Percentiles rank a stretch among this genome's conserved stretches.
phyloP scores from a whole-genome alignment of 1,140 invertebrate species.

The Paraescarpia echinospica region DNA sequence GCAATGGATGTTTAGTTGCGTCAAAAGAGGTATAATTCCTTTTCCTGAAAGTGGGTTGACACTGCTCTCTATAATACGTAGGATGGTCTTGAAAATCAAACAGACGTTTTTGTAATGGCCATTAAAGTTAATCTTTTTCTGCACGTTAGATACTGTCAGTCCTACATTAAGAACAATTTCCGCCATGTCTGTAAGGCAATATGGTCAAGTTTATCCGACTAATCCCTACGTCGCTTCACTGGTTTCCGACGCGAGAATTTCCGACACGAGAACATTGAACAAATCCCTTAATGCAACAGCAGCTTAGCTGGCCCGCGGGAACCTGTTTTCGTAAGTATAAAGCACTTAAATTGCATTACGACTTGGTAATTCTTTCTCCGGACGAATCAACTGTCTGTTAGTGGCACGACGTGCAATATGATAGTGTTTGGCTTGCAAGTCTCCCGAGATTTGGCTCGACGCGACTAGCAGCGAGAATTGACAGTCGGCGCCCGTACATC shows the following conservation, averaged over 20 bases:
- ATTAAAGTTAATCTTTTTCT: neutral
- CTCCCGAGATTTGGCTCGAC: neutral
- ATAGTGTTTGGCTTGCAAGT: neutral
- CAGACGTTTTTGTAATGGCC: neutral
- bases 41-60: neutral
- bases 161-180: neutral
- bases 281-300: neutral
- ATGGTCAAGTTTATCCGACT: neutral
- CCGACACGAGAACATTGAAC: neutral
- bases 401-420: neutral
- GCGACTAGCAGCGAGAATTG: neutral
- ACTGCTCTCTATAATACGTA: neutral
- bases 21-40: neutral
- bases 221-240: neutral
- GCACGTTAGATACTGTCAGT: neutral
- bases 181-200: neutral
- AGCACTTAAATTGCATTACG: slow-evolving; percentile 5
- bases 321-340: slow-evolving; percentile 1
- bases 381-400: slow-evolving; percentile 5
- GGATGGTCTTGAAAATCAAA: neutral
- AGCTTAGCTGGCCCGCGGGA: neutral
- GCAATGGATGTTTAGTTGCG: neutral
- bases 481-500: neutral
- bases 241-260: neutral
- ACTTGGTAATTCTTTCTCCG: neutral